Evolutionary conservation across 2,797 vertebrate species (phyloP), one percentile per base, ranked within the genome.

Genomic region (Molossus molossus): DNA sequence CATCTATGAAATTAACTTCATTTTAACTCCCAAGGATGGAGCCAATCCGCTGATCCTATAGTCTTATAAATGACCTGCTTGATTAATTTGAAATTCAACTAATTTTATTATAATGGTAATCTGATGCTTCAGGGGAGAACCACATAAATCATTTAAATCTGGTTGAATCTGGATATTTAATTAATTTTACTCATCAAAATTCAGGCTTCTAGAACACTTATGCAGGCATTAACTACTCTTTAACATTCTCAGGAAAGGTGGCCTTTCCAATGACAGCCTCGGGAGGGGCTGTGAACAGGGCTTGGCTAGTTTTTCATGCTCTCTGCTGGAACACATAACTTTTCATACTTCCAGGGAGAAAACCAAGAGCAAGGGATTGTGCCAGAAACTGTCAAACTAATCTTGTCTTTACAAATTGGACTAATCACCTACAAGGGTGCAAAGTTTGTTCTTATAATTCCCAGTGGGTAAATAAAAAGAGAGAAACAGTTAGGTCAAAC

Each of bases 81-180:
- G 75, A 89, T 96, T 89, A 94, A 97, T 95, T 94, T 90, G 57
- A 95, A 93, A 90, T 93, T 93, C 57, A 91, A 23, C 70, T 89
- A 53, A 87, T 93, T 95, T 96, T 80, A 85, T 88, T 55, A 87
- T 76, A 87, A 93, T 96, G 45, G 20, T 25, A 96, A 89, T 48
- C 60, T 93, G 53, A 84, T 92, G 33, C 62, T 91, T 84, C 15
- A 40, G 25, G 65, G 81, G 37, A 83, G 29, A 90, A 21, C 12
- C 65, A 50, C 23, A 84, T 67, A 90, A 65, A 90, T 90, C 81
- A 77, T 69, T 76, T 87, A 91, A 89, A 93, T 91, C 64, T 95
- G 21, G 4, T 62, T 53, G 69, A 83, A 80, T 75, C 55, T 91
- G 17, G 40, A 53, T 94, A 70, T 91, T 91, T 91, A 90, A 92